Conservation (phyloP, 1,140 invertebrate species). For the Dolichoris vasculosae region DNA sequence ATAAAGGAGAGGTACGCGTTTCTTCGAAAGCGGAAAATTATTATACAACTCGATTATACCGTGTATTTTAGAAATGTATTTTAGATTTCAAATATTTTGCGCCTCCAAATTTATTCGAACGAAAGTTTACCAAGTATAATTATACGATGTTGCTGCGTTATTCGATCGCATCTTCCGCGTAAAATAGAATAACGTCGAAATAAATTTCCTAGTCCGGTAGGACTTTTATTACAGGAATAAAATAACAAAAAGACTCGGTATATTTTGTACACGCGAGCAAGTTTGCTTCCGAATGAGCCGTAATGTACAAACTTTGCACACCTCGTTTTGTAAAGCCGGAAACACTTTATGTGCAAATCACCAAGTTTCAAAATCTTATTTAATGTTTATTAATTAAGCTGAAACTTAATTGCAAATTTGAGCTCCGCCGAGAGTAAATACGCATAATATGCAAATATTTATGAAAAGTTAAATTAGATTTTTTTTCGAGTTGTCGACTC, state of each 20-base stretch:
- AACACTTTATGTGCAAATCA: neutral
- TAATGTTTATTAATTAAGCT: neutral
- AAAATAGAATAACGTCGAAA: neutral
- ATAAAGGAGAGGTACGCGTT: too few species aligned
- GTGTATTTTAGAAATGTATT: too few species aligned
- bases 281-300: neutral
- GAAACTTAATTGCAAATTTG: neutral
- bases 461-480: neutral
- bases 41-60: too few species aligned
- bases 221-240: neutral
- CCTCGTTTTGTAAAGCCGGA: neutral
- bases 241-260: neutral
- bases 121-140: too few species aligned
- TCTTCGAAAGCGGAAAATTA: too few species aligned
- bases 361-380: neutral
- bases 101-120: too few species aligned
- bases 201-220: neutral
- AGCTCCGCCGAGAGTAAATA: neutral
- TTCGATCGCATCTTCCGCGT: neutral
- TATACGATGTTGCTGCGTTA: too few species aligned
- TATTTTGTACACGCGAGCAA: neutral
- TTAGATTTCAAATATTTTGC: too few species aligned
- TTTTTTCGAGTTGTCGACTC: neutral
- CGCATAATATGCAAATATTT: neutral
- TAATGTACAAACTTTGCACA: neutral